phyloP scores from a whole-genome alignment of 2,888 invertebrate species.

The Rhagophthalmus giganteus region DNA sequence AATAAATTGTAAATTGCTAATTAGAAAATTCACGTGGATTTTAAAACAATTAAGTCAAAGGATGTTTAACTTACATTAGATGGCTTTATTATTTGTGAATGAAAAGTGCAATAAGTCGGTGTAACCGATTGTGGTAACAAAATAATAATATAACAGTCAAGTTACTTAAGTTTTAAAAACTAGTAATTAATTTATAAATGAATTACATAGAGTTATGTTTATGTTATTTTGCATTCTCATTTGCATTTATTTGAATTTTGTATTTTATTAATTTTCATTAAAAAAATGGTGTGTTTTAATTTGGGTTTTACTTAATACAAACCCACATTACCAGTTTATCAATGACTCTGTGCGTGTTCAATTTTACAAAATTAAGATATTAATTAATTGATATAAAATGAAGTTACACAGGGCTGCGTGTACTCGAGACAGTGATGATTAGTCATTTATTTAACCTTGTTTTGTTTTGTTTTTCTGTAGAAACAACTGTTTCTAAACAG shows the following conservation, averaged over 20 bases:
- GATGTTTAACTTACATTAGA: background rate
- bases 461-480: too few relatives aligned
- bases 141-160: constrained; percentile 2
- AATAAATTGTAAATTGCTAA: too few relatives aligned
- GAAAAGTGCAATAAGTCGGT: constrained; percentile 14
- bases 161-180: constrained; percentile 23
- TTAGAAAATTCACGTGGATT: too few relatives aligned
- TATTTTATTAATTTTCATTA: constrained; percentile 72
- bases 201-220: constrained; percentile 11
- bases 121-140: background rate
- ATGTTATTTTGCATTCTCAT: constrained; percentile 58
- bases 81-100: constrained; percentile 2
- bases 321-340: too few relatives aligned
- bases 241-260: constrained; percentile 67
- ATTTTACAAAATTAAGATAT: too few relatives aligned
- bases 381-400: too few relatives aligned
- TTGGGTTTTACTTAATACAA: constrained; percentile 46
- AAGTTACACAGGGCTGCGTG: too few relatives aligned
- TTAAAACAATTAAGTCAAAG: background rate
- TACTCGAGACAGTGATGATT: too few relatives aligned
- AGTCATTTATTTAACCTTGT: too few relatives aligned
- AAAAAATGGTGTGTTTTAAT: constrained; percentile 71
- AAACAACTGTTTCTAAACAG: too few relatives aligned
- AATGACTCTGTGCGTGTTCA: too few relatives aligned
- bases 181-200: constrained; percentile 8